phyloP scores from a whole-genome alignment of 2,888 invertebrate genomes.

The Zygogramma bicolorata region DNA sequence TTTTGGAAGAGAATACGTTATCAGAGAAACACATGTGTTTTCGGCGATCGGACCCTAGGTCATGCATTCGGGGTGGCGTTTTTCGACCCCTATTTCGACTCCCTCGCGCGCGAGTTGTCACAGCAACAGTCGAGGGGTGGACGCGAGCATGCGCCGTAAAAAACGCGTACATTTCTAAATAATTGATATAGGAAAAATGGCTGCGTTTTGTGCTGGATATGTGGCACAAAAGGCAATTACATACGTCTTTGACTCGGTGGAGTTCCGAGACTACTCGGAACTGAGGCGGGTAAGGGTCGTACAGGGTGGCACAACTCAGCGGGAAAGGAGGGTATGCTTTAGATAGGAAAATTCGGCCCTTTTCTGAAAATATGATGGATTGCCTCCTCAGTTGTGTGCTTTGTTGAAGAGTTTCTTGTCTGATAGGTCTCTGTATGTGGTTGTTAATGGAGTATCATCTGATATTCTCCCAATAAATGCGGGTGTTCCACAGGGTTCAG shows the following conservation, averaged over 20 bases:
- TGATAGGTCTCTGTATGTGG: too few species aligned
- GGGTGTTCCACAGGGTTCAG: too few species aligned
- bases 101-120: conserved; percentile 39
- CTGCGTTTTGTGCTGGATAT: conserved; percentile 35
- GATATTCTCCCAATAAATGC: too few species aligned
- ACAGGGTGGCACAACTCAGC: conserved; percentile 17
- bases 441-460: too few species aligned
- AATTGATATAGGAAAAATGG: conserved; percentile 42
- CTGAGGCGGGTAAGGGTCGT: conserved; percentile 19
- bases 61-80: conserved; percentile 38
- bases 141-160: conserved; percentile 34
- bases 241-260: conserved; percentile 26
- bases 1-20: conserved; percentile 36
- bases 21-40: conserved; percentile 35
- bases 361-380: too few species aligned
- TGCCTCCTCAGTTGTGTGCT: too few species aligned
- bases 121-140: conserved; percentile 42
- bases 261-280: not conserved
- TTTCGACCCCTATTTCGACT: conserved; percentile 30
- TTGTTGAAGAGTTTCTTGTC: too few species aligned
- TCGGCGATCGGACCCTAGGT: conserved; percentile 34
- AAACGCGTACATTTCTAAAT: conserved; percentile 35
- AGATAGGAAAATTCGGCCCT: too few species aligned
- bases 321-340: too few species aligned
- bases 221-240: conserved; percentile 32